phyloP scores from a whole-genome alignment of 1,140 invertebrate species.

The Pseudomyrmex pallidus region DNA sequence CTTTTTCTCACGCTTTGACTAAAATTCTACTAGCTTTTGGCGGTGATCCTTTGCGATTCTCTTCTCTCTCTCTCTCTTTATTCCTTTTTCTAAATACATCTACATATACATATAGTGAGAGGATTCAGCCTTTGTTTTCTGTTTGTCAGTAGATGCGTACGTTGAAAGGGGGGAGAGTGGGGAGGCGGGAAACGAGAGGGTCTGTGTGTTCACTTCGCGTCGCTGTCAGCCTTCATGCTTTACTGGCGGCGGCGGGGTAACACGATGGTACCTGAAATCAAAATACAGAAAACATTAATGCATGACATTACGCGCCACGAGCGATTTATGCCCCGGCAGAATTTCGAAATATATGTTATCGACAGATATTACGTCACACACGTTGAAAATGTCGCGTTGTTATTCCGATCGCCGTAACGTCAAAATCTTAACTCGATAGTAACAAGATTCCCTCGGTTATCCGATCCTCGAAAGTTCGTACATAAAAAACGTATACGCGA shows the following conservation, averaged over 20 bases:
- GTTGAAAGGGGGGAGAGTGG: conserved; percentile 23
- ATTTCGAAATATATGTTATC: neutral
- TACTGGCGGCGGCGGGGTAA: conserved; percentile 6
- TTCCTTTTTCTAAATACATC: conserved; percentile 41
- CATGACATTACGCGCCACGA: too few species aligned
- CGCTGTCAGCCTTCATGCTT: conserved; percentile 48
- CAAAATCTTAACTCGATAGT: neutral
- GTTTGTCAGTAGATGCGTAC: conserved; percentile 42
- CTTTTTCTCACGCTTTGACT: conserved; percentile 39
- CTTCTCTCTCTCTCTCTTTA: conserved; percentile 11
- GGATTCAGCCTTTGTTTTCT: conserved; percentile 53
- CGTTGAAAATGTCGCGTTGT: neutral
- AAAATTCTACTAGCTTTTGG: conserved; percentile 63
- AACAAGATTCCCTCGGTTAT: too few species aligned
- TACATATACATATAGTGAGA: conserved; percentile 50
- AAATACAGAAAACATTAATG: conserved; percentile 24
- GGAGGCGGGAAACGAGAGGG: conserved; percentile 5
- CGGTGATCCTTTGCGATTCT: conserved; percentile 63
- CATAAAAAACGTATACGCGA: too few species aligned
- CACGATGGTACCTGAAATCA: conserved; percentile 41
- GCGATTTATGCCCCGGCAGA: neutral
- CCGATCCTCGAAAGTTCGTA: too few species aligned
- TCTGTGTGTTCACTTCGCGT: conserved; percentile 34
- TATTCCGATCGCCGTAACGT: neutral
- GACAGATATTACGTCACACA: neutral